phyloP scores from a whole-genome alignment of 1,140 invertebrate genomes.

The Batillaria attramentaria region DNA sequence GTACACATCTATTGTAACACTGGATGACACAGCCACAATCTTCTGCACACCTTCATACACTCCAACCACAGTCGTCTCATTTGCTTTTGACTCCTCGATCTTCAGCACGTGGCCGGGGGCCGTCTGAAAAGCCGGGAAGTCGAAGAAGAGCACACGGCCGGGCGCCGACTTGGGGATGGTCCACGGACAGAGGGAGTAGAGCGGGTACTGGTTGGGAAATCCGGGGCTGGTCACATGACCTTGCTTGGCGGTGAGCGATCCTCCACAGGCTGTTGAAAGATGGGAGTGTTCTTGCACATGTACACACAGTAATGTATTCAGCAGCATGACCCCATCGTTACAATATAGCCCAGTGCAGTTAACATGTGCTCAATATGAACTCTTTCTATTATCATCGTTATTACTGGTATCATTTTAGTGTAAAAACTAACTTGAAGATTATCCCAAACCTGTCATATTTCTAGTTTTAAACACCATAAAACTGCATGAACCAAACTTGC shows the following conservation, averaged over 20 bases:
- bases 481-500: no score
- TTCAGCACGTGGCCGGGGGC: background rate
- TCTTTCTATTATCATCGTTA: no score
- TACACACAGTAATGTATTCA: background rate
- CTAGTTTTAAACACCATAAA: no score
- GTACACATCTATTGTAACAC: no score
- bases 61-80: no score
- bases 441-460: no score
- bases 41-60: no score
- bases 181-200: constrained; percentile 7
- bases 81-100: background rate
- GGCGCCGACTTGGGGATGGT: background rate
- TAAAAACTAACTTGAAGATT: no score
- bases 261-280: background rate
- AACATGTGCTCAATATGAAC: no score
- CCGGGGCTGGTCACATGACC: background rate
- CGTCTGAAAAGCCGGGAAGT: constrained; percentile 1
- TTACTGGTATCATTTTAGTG: no score
- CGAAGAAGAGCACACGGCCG: constrained; percentile 8
- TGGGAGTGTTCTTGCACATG: background rate
- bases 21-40: no score
- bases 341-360: background rate
- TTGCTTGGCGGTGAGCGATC: background rate
- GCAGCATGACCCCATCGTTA: background rate
- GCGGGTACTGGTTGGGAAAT: constrained; percentile 23